phyloP scores from a whole-genome alignment of 2,797 vertebrate genomes.

The Antrozous pallidus region DNA sequence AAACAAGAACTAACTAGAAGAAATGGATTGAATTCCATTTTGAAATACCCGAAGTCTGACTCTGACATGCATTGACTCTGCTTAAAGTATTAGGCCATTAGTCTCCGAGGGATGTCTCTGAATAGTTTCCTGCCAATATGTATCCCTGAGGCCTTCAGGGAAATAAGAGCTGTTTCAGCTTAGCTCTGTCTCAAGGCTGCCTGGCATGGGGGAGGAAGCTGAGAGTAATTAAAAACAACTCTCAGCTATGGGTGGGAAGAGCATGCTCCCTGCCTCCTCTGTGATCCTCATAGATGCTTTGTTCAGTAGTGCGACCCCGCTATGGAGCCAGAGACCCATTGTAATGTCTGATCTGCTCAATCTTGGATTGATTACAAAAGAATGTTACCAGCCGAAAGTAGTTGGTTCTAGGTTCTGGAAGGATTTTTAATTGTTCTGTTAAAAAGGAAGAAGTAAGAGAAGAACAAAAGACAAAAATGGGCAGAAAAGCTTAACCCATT shows the following conservation, averaged over 20 bases:
- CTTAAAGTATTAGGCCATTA: neutral
- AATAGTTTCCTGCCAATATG: neutral
- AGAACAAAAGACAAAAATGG: neutral
- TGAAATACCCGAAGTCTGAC: neutral
- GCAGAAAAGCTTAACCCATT: neutral
- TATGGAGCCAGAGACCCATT: neutral
- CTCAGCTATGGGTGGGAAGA: neutral
- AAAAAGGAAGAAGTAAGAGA: neutral
- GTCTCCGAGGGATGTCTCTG: neutral
- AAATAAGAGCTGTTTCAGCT: conserved; percentile 32
- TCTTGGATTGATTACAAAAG: neutral
- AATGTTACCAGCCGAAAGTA: neutral
- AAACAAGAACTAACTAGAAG: neutral
- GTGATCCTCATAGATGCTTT: neutral
- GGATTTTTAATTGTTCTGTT: neutral
- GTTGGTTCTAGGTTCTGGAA: conserved; percentile 23
- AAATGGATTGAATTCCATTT: neutral
- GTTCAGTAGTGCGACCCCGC: neutral
- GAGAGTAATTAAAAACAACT: conserved; percentile 61
- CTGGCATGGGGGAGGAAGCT: neutral
- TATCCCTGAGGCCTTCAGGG: neutral
- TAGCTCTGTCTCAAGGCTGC: neutral
- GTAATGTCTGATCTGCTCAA: neutral
- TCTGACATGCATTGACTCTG: neutral
- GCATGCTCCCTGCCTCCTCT: neutral